phyloP scores from a whole-genome alignment of 2,888 invertebrate genomes.

The Lydus trimaculatus region DNA sequence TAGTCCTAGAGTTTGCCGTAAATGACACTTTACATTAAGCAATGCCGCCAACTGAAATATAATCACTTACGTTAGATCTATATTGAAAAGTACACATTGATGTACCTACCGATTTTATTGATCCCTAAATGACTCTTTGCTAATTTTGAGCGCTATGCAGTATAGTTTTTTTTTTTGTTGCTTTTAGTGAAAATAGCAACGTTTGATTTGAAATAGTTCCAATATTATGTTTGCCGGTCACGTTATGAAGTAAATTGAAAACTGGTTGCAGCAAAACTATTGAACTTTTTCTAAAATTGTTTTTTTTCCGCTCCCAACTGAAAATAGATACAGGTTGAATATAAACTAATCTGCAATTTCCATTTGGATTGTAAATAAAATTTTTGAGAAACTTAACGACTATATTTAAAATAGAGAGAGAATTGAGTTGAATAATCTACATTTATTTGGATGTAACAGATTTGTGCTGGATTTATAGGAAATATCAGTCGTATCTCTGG shows the following conservation, averaged over 20 bases:
- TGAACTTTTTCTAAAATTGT: background rate
- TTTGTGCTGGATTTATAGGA: background rate
- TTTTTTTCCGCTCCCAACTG: background rate
- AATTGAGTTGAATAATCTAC: background rate
- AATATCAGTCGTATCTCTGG: background rate
- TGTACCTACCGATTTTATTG: background rate
- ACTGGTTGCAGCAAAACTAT: constrained; percentile 5
- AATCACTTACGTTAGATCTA: constrained; percentile 1
- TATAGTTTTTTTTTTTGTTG: background rate
- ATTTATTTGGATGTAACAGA: background rate
- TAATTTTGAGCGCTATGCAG: background rate
- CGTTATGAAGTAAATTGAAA: constrained; percentile 8
- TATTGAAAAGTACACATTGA: background rate
- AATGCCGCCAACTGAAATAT: constrained; percentile 39
- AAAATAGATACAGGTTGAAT: too few species aligned
- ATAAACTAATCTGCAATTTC: background rate
- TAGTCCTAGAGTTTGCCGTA: constrained; percentile 52
- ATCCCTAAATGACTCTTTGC: background rate
- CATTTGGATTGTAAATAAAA: background rate
- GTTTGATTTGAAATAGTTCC: constrained; percentile 1
- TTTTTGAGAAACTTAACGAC: background rate
- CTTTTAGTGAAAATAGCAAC: background rate
- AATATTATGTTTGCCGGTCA: constrained; percentile 8
- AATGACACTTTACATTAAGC: constrained; percentile 36
- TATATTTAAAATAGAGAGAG: too few species aligned